Conservation (phyloP, 2,888 invertebrate genomes). For the Acleris literana region DNA sequence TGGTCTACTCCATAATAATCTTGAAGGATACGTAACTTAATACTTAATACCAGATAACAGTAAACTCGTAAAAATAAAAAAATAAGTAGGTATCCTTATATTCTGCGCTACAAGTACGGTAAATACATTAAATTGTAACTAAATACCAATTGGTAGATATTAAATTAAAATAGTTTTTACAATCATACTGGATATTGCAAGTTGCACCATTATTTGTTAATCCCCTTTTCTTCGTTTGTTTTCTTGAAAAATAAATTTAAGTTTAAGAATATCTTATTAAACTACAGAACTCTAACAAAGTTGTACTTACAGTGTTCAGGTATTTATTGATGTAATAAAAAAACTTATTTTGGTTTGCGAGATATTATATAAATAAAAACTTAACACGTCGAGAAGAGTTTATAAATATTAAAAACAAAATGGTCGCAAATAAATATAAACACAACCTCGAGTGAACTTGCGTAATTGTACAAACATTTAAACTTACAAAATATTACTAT, state of each 20-base stretch:
- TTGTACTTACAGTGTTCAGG: slow-evolving; percentile 68
- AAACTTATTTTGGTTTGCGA: slow-evolving; percentile 43
- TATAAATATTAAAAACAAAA: slow-evolving; percentile 30
- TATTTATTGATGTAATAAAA: slow-evolving; percentile 38
- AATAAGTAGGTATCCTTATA: slow-evolving; percentile 10
- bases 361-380: slow-evolving; percentile 29
- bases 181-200: slow-evolving; percentile 3
- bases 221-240: no score
- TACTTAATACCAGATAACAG: neutral
- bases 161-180: neutral
- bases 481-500: slow-evolving; percentile 28
- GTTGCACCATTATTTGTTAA: slow-evolving; percentile 1
- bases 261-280: slow-evolving; percentile 41
- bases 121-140: slow-evolving; percentile 1
- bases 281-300: slow-evolving; percentile 41
- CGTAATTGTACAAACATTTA: slow-evolving; percentile 42
- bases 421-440: slow-evolving; percentile 44
- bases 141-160: neutral
- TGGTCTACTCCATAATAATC: neutral
- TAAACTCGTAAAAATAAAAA: neutral
- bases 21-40: neutral
- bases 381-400: slow-evolving; percentile 23
- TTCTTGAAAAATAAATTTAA: slow-evolving; percentile 7
- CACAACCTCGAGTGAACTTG: slow-evolving; percentile 79
- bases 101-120: slow-evolving; percentile 9